Conservation (phyloP, 2,113 vertebrate genomes). For the Misgurnus mizolepis region DNA sequence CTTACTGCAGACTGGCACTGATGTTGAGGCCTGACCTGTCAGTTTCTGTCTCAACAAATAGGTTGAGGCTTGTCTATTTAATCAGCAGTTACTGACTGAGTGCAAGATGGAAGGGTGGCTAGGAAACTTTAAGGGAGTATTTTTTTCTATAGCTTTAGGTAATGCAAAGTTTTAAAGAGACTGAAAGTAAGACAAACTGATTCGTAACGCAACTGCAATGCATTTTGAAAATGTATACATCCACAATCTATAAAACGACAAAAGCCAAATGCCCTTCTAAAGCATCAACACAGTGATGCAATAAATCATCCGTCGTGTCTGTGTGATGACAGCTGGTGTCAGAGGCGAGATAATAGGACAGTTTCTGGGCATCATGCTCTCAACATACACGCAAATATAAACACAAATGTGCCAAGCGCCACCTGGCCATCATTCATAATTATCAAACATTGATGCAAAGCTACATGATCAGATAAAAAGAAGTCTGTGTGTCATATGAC, state of each 20-base stretch:
- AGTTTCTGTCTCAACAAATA: too few species aligned
- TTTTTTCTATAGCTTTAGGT: too few species aligned
- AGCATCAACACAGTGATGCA: neutral
- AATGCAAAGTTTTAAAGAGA: too few species aligned
- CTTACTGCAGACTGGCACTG: too few species aligned
- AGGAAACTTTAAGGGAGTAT: too few species aligned
- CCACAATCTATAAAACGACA: neutral
- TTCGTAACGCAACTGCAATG: too few species aligned
- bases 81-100: too few species aligned
- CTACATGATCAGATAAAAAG: neutral
- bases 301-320: neutral
- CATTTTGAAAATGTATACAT: too few species aligned
- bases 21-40: too few species aligned
- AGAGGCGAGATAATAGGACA: neutral
- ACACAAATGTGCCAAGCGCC: neutral
- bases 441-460: conserved; percentile 1
- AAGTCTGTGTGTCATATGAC: neutral
- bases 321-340: neutral
- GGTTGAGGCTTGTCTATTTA: too few species aligned
- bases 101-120: too few species aligned
- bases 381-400: neutral
- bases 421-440: neutral
- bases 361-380: neutral
- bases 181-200: too few species aligned
- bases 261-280: neutral